phyloP scores from a whole-genome alignment of 2,113 vertebrate species.

The Proteles cristata region DNA sequence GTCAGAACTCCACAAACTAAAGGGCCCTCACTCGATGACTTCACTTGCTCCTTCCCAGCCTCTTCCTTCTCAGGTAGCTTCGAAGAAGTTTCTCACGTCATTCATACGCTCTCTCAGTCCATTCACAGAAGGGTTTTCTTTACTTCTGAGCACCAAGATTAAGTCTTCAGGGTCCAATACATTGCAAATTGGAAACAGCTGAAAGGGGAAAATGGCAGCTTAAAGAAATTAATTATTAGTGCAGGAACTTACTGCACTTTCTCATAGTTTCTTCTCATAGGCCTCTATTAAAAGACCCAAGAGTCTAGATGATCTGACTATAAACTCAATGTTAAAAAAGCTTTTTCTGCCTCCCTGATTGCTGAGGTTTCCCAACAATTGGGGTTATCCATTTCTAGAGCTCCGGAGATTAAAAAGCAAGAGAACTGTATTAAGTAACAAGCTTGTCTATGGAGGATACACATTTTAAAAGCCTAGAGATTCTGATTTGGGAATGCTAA shows the following conservation, averaged over 20 bases:
- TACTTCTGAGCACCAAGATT: conserved; percentile 7
- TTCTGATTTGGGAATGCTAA: conserved; percentile 59
- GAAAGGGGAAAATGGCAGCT: not conserved
- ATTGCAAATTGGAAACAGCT: not conserved
- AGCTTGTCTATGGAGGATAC: not conserved
- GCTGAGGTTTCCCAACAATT: conserved; percentile 20
- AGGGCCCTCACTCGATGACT: not conserved
- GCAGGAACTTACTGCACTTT: not conserved
- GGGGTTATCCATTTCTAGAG: conserved; percentile 52
- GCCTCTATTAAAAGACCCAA: conserved; percentile 28
- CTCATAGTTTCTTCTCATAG: not conserved
- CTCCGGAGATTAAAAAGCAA: not conserved
- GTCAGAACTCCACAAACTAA: not conserved
- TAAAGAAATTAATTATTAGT: not conserved
- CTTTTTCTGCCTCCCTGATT: conserved; percentile 28
- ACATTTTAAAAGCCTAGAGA: conserved; percentile 35
- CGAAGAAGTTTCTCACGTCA: conserved; percentile 50
- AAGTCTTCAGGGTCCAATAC: not conserved
- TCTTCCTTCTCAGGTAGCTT: not conserved
- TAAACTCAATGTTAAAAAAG: not conserved
- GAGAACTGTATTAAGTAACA: conserved; percentile 45
- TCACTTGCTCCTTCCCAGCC: not conserved
- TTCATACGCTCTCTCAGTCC: not conserved
- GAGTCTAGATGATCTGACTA: conserved; percentile 7
- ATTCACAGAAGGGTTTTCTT: conserved; percentile 45